Percentiles rank a stretch among this genome's conserved stretches.
Conservation (phyloP, 2,797 vertebrate genomes). For the Picus viridis region DNA sequence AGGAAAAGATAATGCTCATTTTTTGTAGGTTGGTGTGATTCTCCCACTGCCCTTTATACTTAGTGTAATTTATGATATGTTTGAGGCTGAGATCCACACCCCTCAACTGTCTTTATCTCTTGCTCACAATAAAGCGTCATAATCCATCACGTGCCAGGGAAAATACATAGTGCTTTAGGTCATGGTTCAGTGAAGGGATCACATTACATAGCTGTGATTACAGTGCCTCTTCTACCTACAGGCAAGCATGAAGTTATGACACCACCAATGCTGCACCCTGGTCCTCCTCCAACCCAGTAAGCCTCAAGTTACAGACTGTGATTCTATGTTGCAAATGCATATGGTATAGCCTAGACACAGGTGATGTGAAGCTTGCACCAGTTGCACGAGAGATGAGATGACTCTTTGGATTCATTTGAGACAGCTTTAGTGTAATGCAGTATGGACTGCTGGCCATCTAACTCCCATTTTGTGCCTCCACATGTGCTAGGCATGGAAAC, state of each 20-base stretch:
- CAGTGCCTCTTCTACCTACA: not conserved
- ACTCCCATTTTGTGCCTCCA: not conserved
- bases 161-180: not conserved
- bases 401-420: not conserved
- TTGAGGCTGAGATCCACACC: not conserved
- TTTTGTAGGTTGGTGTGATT: not conserved
- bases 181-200: not conserved
- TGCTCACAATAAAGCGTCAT: not conserved
- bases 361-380: not conserved
- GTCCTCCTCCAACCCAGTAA: not conserved
- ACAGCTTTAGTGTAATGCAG: not conserved
- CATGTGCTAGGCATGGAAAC: not conserved
- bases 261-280: not conserved
- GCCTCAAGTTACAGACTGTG: not conserved
- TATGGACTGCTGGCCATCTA: not conserved
- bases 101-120: not conserved
- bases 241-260: not conserved
- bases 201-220: not conserved
- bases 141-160: not conserved
- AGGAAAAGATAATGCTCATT: not conserved
- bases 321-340: not conserved
- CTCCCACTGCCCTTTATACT: not conserved
- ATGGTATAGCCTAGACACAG: not conserved
- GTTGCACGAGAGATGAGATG: not conserved
- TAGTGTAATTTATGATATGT: not conserved